phyloP scores from a whole-genome alignment of 1,140 invertebrate genomes.

The Tetragnatha versicolor region DNA sequence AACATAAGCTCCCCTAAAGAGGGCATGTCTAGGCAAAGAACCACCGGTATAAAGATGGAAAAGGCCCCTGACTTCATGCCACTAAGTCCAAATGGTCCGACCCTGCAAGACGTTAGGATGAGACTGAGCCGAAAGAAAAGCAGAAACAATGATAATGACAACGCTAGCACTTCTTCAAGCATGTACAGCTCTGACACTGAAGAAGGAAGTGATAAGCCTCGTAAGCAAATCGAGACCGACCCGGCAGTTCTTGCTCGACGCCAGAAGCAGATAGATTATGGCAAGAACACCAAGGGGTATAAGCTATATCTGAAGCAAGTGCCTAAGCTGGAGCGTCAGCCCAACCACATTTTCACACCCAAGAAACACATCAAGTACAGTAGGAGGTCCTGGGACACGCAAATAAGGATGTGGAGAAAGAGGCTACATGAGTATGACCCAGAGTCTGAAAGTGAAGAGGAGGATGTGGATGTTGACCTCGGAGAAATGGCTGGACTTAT shows the following conservation, averaged over 20 bases:
- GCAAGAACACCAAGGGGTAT: constrained; percentile 91
- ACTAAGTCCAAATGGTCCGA: too few relatives aligned
- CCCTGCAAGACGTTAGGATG: too few relatives aligned
- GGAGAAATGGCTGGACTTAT: too few relatives aligned
- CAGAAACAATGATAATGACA: too few relatives aligned
- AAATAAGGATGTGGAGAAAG: constrained; percentile 85
- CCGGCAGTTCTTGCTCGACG: constrained; percentile 75
- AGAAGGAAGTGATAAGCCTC: too few relatives aligned
- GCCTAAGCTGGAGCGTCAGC: constrained; percentile 73
- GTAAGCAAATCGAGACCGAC: constrained; percentile 76
- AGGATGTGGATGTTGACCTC: neutral
- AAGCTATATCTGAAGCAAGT: constrained; percentile 77
- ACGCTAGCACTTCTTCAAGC: too few relatives aligned
- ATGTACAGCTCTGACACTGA: too few relatives aligned
- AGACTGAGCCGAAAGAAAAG: too few relatives aligned
- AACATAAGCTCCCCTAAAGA: too few relatives aligned
- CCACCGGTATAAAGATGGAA: too few relatives aligned
- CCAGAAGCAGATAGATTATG: constrained; percentile 94
- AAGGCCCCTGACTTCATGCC: too few relatives aligned
- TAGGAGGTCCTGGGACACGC: constrained; percentile 82
- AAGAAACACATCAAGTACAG: constrained; percentile 86
- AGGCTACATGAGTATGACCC: constrained; percentile 84
- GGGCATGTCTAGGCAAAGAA: too few relatives aligned
- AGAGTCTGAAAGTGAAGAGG: neutral
- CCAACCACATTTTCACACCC: constrained; percentile 83